Evolutionary conservation across 2,888 invertebrate species (phyloP), one percentile per base, ranked within the genome.

Genomic region (Mycalesis mineus): DNA sequence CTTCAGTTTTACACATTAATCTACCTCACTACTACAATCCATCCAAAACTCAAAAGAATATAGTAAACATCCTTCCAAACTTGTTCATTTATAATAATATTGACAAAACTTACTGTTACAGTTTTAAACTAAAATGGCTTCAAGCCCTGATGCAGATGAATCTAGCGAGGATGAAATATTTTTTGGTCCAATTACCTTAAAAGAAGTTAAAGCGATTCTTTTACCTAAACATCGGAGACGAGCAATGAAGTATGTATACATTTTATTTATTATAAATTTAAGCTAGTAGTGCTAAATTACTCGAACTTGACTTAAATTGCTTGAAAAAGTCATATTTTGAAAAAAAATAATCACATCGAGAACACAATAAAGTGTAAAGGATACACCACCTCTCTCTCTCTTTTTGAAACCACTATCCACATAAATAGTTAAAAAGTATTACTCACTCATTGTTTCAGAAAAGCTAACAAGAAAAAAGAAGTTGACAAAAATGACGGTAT

Each of bases 401-500:
- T 4, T 22, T 22, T 22, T 5, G n/a, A n/a, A n/a, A n/a, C n/a
- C n/a, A n/a, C n/a, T n/a, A 22, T 5, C 22, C 5, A 22, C 22
- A 22, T 22, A 22, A 22, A 22, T 22, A 22, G 22, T 22, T 22
- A 22, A 22, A 22, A 22, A 2, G 5, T 22, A 22, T 22, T 36
- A 11, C 11, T 36, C 36, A 11, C 33, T 6, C 2, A 33, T 41
- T 42, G 17, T 42, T 42, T 9, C 17, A 42, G 42, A 17, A 17
- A 17, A 7, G 17, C 42, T 42, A 8, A 17, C 8, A 17, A 42
- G 7, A 22, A 22, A 17, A n/a, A 57, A 44, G 5, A 57, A 44
- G 50, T 65, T 55, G 62, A 66, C 31, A 66, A 75, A 15, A 44
- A 57, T 15, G 65, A 78, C 51, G 78, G 81, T 65, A 49, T 83